A percentile compares a stretch with the other conserved stretches of the same genome.
These are phyloP conservation scores for Orthosia gracilis DNA, from an alignment of 2,888 invertebrate species.

Conservation along the genomic window DNA sequence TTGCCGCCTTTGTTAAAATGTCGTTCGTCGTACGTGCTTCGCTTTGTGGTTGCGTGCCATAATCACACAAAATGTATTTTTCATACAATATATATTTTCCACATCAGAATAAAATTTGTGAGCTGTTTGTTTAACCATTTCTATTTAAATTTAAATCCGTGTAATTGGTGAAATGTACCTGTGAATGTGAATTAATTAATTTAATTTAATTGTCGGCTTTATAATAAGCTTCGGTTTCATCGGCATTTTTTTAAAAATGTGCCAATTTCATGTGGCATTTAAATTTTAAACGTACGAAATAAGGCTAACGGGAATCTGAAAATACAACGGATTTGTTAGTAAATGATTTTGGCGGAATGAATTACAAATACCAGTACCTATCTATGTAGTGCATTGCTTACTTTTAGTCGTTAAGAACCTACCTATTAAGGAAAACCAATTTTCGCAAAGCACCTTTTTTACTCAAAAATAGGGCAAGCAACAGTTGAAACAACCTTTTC, in stretches of 20 bases:
- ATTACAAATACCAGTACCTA: too few species aligned
- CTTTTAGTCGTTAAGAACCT: neutral
- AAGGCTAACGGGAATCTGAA: neutral
- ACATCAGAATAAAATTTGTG: conserved; percentile 26
- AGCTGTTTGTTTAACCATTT: conserved; percentile 8
- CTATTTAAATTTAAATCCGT: conserved; percentile 20
- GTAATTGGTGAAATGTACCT: conserved; percentile 21
- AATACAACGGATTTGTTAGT: neutral
- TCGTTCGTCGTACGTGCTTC: conserved; percentile 20
- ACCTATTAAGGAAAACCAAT: neutral
- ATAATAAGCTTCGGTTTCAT: conserved; percentile 17
- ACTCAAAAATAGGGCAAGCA: neutral
- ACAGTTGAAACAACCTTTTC: neutral
- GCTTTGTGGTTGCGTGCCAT: conserved; percentile 20
- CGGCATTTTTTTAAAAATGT: too few species aligned
- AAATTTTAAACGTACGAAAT: neutral
- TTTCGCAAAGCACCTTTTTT: too few species aligned
- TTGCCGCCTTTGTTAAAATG: conserved; percentile 22
- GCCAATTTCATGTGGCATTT: neutral
- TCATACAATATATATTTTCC: conserved; percentile 28
- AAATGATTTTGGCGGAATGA: too few species aligned
- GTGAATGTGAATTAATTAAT: conserved; percentile 26
- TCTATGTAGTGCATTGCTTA: neutral
- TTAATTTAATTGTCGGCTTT: neutral
- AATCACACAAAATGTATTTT: conserved; percentile 38